Evolutionary conservation across 2,113 vertebrate species (phyloP), one percentile per base, ranked within the genome.

Genomic region (Cyanoderma ruficeps): DNA sequence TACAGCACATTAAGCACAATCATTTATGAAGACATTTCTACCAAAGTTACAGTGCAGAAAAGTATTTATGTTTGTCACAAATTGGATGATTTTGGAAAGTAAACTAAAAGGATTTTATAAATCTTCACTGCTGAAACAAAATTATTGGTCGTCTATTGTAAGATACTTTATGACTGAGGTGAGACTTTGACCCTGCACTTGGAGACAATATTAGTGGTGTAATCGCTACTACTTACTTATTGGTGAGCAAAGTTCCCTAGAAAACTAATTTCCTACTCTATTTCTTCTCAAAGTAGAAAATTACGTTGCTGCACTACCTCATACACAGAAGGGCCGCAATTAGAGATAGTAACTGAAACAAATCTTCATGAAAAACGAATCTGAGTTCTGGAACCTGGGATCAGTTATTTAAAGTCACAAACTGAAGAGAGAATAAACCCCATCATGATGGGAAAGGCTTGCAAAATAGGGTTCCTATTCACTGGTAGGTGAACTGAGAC

Each of bases 281-380:
- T 89, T 95, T 91, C 61, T 85, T 87, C 37, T 68, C n/a, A 79
- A 56, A 57, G 31, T 69, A 79, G 68, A 75, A 93, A 87, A 93
- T 79, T 56, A 42, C 17, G 1, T 64, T 91, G 49, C 64, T 91
- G 77, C 16, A 69, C 55, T 83, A 22, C 63, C 79, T 97, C 33
- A 69, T 63, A 80, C 42, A 74, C 4, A 35, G 75, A 86, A 80
- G 37, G 68, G 47, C 42, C 24, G 7, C 42, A 90, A 69, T 92
- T 95, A 88, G 63, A 92, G 46, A 12, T 76, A 71, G 61, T 71
- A 89, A 85, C 37, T 85, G 78, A 76, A 94, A 87, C 69, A 63
- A 4, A 55, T 71, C 59, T 82, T 86, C 41, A 83, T 83, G 75
- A 90, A 81, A 83, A 83, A 67, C 86, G 85, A 72, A 85, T 96